Evolutionary conservation across 1,140 invertebrate species (phyloP).

Genomic region (Euglossa dilemma): DNA sequence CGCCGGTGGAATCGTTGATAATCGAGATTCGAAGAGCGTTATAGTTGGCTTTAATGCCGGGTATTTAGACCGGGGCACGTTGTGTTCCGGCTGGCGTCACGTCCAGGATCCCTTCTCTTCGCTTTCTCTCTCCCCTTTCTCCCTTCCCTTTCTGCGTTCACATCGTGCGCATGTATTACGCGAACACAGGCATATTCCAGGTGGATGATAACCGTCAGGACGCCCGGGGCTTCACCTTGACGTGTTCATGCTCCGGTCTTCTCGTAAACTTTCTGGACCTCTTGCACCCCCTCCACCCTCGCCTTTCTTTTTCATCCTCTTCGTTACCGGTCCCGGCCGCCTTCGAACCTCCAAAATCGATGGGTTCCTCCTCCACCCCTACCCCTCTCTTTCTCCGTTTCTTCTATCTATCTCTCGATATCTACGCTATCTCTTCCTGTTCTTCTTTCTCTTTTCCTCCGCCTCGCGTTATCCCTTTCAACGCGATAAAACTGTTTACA

Average conservation of each 20-base stretch:
- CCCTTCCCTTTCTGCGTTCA: neutral
- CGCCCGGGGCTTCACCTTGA: constrained; percentile 65
- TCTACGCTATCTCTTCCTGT: neutral
- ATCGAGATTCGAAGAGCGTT: constrained; percentile 65
- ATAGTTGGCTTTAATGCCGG: constrained; percentile 64
- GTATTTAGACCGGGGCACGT: constrained; percentile 56
- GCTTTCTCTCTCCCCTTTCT: neutral
- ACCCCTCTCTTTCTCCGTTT: neutral
- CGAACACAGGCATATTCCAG: constrained; percentile 4
- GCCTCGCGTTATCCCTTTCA: too few species aligned
- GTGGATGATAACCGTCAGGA: constrained; percentile 59
- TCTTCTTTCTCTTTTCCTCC: too few species aligned
- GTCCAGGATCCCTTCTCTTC: neutral
- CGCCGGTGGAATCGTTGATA: constrained; percentile 53
- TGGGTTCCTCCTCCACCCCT: neutral
- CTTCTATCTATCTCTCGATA: neutral
- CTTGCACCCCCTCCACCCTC: constrained; percentile 35
- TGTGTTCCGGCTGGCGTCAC: constrained; percentile 17
- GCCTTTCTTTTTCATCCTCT: constrained; percentile 33
- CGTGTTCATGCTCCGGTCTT: constrained; percentile 71
- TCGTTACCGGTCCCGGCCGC: neutral
- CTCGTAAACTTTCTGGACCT: constrained; percentile 68
- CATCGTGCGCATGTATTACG: constrained; percentile 26
- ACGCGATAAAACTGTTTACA: too few species aligned
- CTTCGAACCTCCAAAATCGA: neutral